Evolutionary conservation across 2,113 vertebrate genomes (phyloP).

Genomic region (Cynoglossus semilaevis): DNA sequence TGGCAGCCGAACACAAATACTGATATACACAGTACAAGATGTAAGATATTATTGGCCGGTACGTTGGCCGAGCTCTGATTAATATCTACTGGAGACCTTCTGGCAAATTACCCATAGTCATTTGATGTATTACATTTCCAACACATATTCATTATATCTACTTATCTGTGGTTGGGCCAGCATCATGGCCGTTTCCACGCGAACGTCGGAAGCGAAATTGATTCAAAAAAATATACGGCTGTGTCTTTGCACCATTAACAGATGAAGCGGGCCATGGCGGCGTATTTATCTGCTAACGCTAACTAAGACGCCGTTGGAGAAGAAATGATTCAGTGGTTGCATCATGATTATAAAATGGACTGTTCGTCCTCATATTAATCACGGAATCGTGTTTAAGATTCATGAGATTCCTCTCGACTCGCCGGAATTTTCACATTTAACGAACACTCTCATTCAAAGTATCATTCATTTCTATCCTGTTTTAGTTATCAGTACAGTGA

Average conservation of each 20-base stretch:
- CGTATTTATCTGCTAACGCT: slow-evolving; percentile 13
- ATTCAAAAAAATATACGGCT: background rate
- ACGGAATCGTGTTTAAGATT: slow-evolving; percentile 21
- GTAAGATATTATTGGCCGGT: background rate
- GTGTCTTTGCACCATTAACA: slow-evolving; percentile 12
- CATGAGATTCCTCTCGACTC: background rate
- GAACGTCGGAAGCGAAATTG: background rate
- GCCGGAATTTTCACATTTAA: too few relatives aligned
- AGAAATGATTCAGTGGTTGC: slow-evolving; percentile 17
- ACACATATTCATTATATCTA: slow-evolving; percentile 2
- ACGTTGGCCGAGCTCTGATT: background rate
- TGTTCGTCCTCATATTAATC: slow-evolving; percentile 19
- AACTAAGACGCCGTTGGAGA: background rate
- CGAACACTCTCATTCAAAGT: too few relatives aligned
- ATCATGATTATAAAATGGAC: slow-evolving; percentile 25
- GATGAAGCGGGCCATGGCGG: slow-evolving; percentile 1
- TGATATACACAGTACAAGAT: background rate
- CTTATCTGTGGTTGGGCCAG: background rate
- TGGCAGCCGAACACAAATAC: background rate
- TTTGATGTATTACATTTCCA: slow-evolving; percentile 4
- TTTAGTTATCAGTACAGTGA: too few relatives aligned
- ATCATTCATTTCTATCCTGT: too few relatives aligned
- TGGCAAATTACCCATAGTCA: background rate
- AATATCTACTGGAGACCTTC: background rate
- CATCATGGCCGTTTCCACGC: background rate